These are phyloP conservation scores for Maniola jurtina DNA, from an alignment of 1,140 invertebrate genomes.

Conservation along the genomic window DNA sequence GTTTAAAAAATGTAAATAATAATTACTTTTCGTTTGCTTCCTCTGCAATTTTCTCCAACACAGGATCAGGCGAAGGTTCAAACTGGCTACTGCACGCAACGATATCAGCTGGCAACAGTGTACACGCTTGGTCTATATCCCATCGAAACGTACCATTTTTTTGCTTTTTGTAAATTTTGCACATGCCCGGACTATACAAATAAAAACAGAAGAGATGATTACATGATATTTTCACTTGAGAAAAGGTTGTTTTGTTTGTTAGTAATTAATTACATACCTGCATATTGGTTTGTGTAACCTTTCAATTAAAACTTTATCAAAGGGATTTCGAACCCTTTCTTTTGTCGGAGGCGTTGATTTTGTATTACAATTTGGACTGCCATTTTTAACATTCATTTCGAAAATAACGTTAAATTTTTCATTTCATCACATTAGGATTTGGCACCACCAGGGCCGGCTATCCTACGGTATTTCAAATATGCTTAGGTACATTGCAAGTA, in stretches of 20 bases:
- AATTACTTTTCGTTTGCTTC: constrained; percentile 72
- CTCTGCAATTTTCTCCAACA: constrained; percentile 70
- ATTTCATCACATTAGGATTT: no score
- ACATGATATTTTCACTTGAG: constrained; percentile 14
- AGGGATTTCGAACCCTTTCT: constrained; percentile 72
- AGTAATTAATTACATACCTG: constrained; percentile 53
- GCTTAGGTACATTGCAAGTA: no score
- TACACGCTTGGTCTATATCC: constrained; percentile 74
- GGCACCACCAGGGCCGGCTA: no score
- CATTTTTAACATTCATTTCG: constrained; percentile 67
- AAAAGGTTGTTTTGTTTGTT: no score
- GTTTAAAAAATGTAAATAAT: background rate
- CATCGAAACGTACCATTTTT: constrained; percentile 62
- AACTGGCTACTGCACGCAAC: constrained; percentile 75
- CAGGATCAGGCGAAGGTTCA: constrained; percentile 73
- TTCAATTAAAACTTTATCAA: constrained; percentile 73
- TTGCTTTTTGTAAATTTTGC: constrained; percentile 73
- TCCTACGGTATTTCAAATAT: no score
- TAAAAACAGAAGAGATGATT: constrained; percentile 2
- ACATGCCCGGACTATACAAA: constrained; percentile 71
- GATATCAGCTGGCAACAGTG: constrained; percentile 70
- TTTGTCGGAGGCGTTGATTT: constrained; percentile 69
- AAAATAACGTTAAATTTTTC: constrained; percentile 41
- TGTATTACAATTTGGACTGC: constrained; percentile 45
- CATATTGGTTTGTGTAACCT: constrained; percentile 72